Base-by-base conservation (phyloP, 2,888 invertebrate genomes). In the Sialis lutaria region DNA sequence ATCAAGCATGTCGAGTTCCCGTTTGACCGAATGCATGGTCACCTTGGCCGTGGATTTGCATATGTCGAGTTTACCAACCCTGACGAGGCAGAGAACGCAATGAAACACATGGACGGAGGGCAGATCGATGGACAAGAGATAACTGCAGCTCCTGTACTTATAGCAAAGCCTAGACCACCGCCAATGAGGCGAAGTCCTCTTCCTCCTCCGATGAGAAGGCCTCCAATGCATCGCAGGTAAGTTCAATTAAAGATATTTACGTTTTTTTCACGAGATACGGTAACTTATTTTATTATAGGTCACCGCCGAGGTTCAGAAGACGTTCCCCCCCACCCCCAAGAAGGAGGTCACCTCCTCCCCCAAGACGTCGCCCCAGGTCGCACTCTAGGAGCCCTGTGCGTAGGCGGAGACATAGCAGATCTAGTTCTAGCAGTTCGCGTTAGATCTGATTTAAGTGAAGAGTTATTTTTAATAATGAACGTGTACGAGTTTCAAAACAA, bases 41-140 rank as follows among this genome's bases (percentile, higher is more conserved):
- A 86, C 59, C 77, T 89, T 55, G 87, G 89, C n/a, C 77, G 89
- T 32, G 93, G 95, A 1, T 89, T 88, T 65, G 93, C 92, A 8
- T 97, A 96, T 64, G 87, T 98, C 2, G 97, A 98, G 60, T 98
- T 86, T 66, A 82, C 79, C 53, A 89, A 81, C 47, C 74, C 92
- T 0, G 96, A 96, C 55, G 95, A 96, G 64, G 96, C 97, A 13
- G 95, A 96, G 63, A 92, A 93, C 64, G 97, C 97, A 1, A 90
- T 97, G 81, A 96, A 96, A 65, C 92, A 96, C 61, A 97, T 98
- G 97, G 96, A 98, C 68, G 97, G 96, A 61, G 98, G 86, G 79
- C 67, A 56, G 51, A 35, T 47, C 33, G 47, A 47, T 22, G 76
- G 76, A 0, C 90, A 93, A 64, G 93, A 93, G 69, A 86, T 97